phyloP scores from a whole-genome alignment of 2,888 invertebrate genomes.

The Octonoba sinensis region DNA sequence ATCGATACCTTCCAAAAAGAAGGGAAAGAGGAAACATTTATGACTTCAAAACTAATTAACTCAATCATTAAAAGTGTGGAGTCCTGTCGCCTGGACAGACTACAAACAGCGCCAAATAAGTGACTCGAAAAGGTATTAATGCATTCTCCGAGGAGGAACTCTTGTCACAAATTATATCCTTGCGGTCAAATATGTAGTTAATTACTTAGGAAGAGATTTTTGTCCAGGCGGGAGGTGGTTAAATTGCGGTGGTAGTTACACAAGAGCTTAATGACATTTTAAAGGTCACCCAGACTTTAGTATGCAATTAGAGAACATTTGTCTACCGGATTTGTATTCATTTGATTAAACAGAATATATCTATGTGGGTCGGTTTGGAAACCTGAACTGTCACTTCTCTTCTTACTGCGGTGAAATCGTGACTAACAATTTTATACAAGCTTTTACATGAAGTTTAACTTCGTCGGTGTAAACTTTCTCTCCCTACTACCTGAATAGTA shows the following conservation, averaged over 20 bases:
- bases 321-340: slow-evolving; percentile 11
- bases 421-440: no score
- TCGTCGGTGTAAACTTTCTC: no score
- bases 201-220: slow-evolving; percentile 47
- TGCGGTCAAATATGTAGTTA: slow-evolving; percentile 56
- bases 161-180: slow-evolving; percentile 45
- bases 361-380: no score
- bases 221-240: slow-evolving; percentile 27
- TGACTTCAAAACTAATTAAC: slow-evolving; percentile 49
- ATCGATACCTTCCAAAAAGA: slow-evolving; percentile 27
- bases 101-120: slow-evolving; percentile 37
- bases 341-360: not conserved
- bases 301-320: slow-evolving; percentile 36
- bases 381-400: no score
- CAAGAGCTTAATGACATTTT: slow-evolving; percentile 53
- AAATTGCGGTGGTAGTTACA: slow-evolving; percentile 42
- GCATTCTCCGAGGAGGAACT: slow-evolving; percentile 18
- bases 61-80: slow-evolving; percentile 56
- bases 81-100: slow-evolving; percentile 33
- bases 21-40: slow-evolving; percentile 12
- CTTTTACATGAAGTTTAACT: no score
- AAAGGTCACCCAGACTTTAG: slow-evolving; percentile 49
- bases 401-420: no score
- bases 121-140: slow-evolving; percentile 48
- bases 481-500: no score